A percentile compares a stretch with the other conserved stretches of the same genome.
These are phyloP conservation scores for Zoanthus solanderi DNA, from an alignment of 92 coral and sea anemone genomes.

Conservation along the genomic window DNA sequence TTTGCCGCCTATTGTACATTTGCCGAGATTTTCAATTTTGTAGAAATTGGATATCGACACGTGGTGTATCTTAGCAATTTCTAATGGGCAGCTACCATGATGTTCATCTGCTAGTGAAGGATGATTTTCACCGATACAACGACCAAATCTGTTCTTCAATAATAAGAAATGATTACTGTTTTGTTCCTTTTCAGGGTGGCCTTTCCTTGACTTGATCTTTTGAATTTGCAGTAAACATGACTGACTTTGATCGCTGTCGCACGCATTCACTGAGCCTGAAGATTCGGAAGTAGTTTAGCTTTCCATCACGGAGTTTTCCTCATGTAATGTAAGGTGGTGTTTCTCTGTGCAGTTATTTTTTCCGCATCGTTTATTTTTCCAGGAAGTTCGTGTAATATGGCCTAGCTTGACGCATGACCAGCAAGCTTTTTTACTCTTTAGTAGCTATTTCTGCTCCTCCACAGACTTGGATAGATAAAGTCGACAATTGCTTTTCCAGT, in stretches of 20 bases:
- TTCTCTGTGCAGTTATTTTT: constrained; percentile 37
- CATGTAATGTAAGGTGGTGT: constrained; percentile 54
- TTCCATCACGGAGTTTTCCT: constrained; percentile 22
- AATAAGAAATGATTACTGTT: not conserved
- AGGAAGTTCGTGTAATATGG: constrained; percentile 16
- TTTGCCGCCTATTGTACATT: not conserved
- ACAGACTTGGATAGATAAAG: constrained; percentile 53
- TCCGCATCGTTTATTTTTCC: constrained; percentile 39
- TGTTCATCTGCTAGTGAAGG: not conserved
- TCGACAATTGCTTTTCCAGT: constrained; percentile 60
- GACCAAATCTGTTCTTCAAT: not conserved
- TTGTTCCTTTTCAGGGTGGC: not conserved
- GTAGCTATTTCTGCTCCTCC: constrained; percentile 41
- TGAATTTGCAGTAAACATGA: not conserved
- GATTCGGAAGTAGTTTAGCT: constrained; percentile 23
- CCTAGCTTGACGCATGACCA: not conserved
- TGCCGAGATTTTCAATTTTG: not conserved
- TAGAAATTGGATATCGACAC: not conserved
- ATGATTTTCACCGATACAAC: not conserved
- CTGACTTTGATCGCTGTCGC: constrained; percentile 12
- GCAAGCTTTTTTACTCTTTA: not conserved
- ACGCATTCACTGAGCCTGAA: constrained; percentile 5
- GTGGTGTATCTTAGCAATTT: not conserved
- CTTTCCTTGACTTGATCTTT: not conserved
- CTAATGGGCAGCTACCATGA: not conserved